Conservation (phyloP, 2,113 vertebrate genomes). For the Trichechus manatus region DNA sequence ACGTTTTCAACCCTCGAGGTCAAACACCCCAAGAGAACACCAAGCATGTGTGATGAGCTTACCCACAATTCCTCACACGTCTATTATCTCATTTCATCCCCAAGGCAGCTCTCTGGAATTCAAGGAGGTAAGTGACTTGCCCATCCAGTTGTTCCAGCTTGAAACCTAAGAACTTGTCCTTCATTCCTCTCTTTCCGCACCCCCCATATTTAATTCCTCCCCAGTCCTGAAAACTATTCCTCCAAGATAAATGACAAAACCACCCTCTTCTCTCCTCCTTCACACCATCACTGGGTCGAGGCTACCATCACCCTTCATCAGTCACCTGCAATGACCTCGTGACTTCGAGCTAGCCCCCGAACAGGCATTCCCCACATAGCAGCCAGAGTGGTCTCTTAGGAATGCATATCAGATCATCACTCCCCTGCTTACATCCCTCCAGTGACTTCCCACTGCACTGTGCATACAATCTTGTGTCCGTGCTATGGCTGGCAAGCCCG, state of each 20-base stretch:
- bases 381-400: not conserved
- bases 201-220: not conserved
- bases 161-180: not conserved
- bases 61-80: not conserved
- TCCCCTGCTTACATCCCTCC: not conserved
- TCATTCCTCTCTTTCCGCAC: not conserved
- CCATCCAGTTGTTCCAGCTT: not conserved
- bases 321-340: not conserved
- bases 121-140: not conserved
- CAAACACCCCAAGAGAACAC: conserved; percentile 1
- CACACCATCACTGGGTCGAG: not conserved
- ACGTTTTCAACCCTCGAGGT: not conserved
- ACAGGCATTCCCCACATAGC: not conserved
- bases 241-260: not conserved
- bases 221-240: not conserved
- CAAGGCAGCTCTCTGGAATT: not conserved
- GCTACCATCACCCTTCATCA: not conserved
- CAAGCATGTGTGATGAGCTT: not conserved
- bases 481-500: not conserved
- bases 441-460: not conserved
- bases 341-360: not conserved
- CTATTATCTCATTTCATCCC: not conserved
- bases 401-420: not conserved
- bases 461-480: not conserved
- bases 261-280: not conserved